Evolutionary conservation across 2,888 invertebrate species (phyloP).

Genomic region (Papilio elwesi): DNA sequence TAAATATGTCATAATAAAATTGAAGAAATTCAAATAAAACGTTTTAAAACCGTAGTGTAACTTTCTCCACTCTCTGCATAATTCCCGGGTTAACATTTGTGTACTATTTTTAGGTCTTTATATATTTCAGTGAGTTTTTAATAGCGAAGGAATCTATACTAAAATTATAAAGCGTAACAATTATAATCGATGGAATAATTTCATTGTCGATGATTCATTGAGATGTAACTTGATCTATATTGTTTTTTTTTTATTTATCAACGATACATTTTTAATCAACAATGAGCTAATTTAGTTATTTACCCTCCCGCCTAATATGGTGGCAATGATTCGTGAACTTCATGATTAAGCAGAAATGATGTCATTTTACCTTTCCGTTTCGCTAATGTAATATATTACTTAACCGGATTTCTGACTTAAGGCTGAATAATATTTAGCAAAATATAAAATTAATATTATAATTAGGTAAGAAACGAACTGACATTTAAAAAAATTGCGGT

Average conservation of each 20-base stretch:
- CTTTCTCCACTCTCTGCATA: too few relatives aligned
- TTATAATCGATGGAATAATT: too few relatives aligned
- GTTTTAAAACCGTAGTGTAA: too few relatives aligned
- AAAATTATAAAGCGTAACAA: too few relatives aligned
- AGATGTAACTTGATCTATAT: not conserved
- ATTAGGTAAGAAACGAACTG: not conserved
- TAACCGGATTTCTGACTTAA: slow-evolving; percentile 36
- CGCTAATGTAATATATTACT: slow-evolving; percentile 31
- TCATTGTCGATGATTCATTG: too few relatives aligned
- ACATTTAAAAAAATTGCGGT: too few relatives aligned
- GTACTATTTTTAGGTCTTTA: too few relatives aligned
- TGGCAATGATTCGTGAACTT: slow-evolving; percentile 10
- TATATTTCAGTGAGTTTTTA: too few relatives aligned
- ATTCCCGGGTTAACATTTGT: too few relatives aligned
- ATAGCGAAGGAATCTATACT: too few relatives aligned
- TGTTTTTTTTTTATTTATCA: not conserved
- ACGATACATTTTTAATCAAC: not conserved
- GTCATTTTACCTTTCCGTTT: slow-evolving; percentile 48
- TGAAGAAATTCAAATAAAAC: too few relatives aligned
- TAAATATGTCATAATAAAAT: too few relatives aligned
- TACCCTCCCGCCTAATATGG: slow-evolving; percentile 37
- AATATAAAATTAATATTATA: slow-evolving; percentile 1
- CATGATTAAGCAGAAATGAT: slow-evolving; percentile 46
- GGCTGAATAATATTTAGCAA: slow-evolving; percentile 1
- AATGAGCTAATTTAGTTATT: not conserved